Conservation (phyloP, 1,140 invertebrate species). For the Heliconius hermathena region DNA sequence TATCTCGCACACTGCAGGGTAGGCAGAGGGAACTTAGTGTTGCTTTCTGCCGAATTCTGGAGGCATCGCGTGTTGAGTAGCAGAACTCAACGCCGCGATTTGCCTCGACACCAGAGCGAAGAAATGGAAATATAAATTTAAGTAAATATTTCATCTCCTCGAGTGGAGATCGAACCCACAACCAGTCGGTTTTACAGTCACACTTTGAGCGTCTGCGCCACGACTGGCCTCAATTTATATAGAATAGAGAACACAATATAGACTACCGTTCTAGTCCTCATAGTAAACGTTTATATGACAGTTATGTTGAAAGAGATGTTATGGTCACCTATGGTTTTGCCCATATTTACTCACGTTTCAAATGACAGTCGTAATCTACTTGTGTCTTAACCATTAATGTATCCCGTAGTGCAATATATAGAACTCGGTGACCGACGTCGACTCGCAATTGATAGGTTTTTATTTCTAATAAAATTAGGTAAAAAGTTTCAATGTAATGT, state of each 20-base stretch:
- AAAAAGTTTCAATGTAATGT: background rate
- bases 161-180: no score
- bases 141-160: no score
- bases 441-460: no score
- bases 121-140: no score
- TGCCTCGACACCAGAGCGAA: no score
- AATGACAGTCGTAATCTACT: background rate
- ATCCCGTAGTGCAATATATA: background rate
- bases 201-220: no score
- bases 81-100: no score
- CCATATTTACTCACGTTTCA: background rate
- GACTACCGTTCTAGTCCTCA: background rate
- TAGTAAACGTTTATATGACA: background rate
- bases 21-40: no score
- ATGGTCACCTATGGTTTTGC: slow-evolving; percentile 3
- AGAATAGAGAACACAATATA: background rate
- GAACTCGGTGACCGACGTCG: background rate
- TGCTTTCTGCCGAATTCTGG: no score
- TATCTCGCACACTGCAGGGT: no score
- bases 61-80: no score
- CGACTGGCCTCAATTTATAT: background rate
- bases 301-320: background rate
- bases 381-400: background rate
- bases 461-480: background rate
- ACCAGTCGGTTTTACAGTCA: no score